Percentiles rank a stretch among this genome's conserved stretches.
phyloP scores from a whole-genome alignment of 2,888 invertebrate species.

The Drosophila neonasuta region DNA sequence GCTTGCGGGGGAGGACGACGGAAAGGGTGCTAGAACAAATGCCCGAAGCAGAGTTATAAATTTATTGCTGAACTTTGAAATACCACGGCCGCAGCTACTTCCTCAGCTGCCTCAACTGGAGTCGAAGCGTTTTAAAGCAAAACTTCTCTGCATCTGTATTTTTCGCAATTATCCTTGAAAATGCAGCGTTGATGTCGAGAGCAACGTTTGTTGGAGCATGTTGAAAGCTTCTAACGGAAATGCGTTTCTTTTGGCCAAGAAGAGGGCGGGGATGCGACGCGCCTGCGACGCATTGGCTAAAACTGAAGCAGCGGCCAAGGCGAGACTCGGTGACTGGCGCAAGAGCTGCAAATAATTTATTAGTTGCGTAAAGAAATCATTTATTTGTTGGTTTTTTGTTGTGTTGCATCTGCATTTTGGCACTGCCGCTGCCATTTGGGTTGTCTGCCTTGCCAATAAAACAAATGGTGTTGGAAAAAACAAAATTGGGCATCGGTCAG shows the following conservation, averaged over 20 bases:
- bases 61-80: conserved; percentile 74
- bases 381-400: conserved; percentile 49
- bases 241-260: conserved; percentile 9
- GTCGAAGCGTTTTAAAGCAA: conserved; percentile 48
- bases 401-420: conserved; percentile 11
- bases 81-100: conserved; percentile 61
- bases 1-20: not conserved
- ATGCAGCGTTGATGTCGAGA: conserved; percentile 47
- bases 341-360: conserved; percentile 68
- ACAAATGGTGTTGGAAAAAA: conserved; percentile 3
- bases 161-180: conserved; percentile 72
- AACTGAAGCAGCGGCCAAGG: conserved; percentile 16
- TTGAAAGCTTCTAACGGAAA: conserved; percentile 61
- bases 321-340: conserved; percentile 7
- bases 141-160: conserved; percentile 55
- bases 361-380: conserved; percentile 71
- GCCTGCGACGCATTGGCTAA: conserved; percentile 5
- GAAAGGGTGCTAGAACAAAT: conserved; percentile 33
- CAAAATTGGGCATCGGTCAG: not conserved
- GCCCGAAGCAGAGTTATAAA: conserved; percentile 61
- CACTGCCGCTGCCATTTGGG: not conserved
- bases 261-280: conserved; percentile 17
- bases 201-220: conserved; percentile 37
- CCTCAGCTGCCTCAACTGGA: conserved; percentile 21
- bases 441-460: not conserved